Evolutionary conservation across 2,113 vertebrate species (phyloP).

Genomic region (Colius striatus): DNA sequence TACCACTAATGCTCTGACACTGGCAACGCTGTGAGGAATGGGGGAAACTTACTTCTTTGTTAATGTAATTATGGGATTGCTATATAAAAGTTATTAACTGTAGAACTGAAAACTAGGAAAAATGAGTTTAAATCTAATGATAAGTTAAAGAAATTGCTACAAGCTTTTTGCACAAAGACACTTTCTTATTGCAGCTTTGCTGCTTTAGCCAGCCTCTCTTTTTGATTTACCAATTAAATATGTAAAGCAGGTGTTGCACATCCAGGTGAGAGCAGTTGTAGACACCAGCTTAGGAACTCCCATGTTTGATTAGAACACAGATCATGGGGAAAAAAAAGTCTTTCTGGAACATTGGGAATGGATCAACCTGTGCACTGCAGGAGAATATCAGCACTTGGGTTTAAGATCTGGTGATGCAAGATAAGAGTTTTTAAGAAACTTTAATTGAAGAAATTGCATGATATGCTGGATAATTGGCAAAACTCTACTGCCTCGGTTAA

Average conservation of each 20-base stretch:
- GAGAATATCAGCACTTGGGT: neutral
- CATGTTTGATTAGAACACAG: neutral
- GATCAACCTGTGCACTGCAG: neutral
- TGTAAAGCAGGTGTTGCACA: neutral
- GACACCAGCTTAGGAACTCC: neutral
- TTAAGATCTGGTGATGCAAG: neutral
- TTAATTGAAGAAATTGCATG: neutral
- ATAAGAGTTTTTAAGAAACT: neutral
- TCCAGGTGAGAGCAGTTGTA: neutral
- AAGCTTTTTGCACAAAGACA: neutral
- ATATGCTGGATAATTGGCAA: neutral
- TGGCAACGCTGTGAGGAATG: constrained; percentile 9
- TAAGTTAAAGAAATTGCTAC: constrained; percentile 34
- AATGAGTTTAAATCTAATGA: constrained; percentile 25
- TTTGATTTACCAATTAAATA: constrained; percentile 22
- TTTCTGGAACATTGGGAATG: neutral
- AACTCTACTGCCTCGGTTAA: neutral
- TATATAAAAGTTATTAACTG: constrained; percentile 51
- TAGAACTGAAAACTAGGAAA: constrained; percentile 29
- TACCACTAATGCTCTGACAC: neutral
- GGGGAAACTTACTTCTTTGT: constrained; percentile 37
- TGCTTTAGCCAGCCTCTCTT: constrained; percentile 11
- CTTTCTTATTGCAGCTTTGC: neutral
- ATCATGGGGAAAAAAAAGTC: neutral
- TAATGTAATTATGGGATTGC: constrained; percentile 58